Evolutionary conservation across 2,888 invertebrate genomes (phyloP).

Genomic region (Onchidella celtica): DNA sequence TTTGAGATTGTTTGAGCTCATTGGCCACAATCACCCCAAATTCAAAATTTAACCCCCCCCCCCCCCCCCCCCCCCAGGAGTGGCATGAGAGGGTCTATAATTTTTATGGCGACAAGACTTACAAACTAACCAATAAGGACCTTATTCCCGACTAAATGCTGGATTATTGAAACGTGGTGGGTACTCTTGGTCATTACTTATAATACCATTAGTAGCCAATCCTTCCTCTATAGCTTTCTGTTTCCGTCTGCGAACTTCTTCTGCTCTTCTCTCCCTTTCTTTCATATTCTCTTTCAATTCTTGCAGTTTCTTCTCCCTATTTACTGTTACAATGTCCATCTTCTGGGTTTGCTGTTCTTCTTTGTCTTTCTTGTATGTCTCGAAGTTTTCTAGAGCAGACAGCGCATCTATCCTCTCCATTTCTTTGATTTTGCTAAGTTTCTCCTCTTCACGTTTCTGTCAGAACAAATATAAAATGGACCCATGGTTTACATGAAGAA

Average conservation of each 20-base stretch:
- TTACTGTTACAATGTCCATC: slow-evolving; percentile 70
- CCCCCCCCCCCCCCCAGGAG: no score
- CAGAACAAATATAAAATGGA: no score
- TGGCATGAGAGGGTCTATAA: no score
- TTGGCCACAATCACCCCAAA: no score
- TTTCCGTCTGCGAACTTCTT: slow-evolving; percentile 70
- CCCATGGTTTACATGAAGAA: no score
- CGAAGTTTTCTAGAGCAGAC: slow-evolving; percentile 68
- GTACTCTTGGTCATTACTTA: slow-evolving; percentile 26
- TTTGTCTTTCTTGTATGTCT: slow-evolving; percentile 66
- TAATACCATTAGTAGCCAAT: slow-evolving; percentile 14
- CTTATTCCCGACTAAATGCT: slow-evolving; percentile 3
- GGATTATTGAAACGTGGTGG: not conserved
- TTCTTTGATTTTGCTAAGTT: slow-evolving; percentile 72
- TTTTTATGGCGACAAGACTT: no score
- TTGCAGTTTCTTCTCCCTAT: slow-evolving; percentile 66
- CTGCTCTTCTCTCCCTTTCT: slow-evolving; percentile 69
- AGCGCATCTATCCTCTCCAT: slow-evolving; percentile 69
- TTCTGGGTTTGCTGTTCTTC: slow-evolving; percentile 66
- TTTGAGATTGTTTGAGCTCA: no score
- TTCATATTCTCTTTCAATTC: slow-evolving; percentile 70
- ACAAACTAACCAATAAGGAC: not conserved
- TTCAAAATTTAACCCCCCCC: no score
- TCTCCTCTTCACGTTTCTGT: slow-evolving; percentile 65
- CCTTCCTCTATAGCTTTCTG: slow-evolving; percentile 58